Base-by-base conservation (phyloP, 2,888 invertebrate genomes). In the Apomyelois bistriatella region DNA sequence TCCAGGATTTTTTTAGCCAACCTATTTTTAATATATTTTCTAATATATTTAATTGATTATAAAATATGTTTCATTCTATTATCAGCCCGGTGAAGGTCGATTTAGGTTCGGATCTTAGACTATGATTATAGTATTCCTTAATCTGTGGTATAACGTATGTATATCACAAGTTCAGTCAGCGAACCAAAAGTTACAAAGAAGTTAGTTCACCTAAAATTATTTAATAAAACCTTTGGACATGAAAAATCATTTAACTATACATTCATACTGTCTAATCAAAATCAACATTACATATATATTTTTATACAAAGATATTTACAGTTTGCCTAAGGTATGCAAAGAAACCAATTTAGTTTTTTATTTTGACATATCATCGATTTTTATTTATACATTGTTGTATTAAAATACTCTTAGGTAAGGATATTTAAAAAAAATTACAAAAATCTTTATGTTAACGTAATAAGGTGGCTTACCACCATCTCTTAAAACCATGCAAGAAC, bases 221-320 rank as follows among this genome's bases (percentile, higher is more conserved):
- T 32, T 32, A 32, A n/a, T n/a, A n/a, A 22, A 22, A 22, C 2
- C 22, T 22, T 22, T 22, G 37, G 48, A 36, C 36, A 48, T 12
- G 36, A 17, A 48, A 36, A 48, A 48, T 38, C 15, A 38, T 38
- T 28, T 15, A 38, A 48, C 37, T 48, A 38, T 48, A 48, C 48
- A 48, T 37, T 46, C 12, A 30, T 28, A 40, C 13, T 32, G 49
- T 32, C 40, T 50, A 50, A 1, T 13, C n/a, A 17, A 36, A 40
- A 50, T 50, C 40, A 50, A 50, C 40, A 50, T 40, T 37, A 49
- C 28, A 50, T 41, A 41, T 32, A 32, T 32, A 16, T 48, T 49
- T 37, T 40, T 41, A 50, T 32, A 49, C 49, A 50, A 50, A 28
- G 16, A 22, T 50, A 41, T 49, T 50, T 50, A 50, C 49, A 50